Base-by-base conservation (phyloP, 2,113 vertebrate species). In the Heteronetta atricapilla region DNA sequence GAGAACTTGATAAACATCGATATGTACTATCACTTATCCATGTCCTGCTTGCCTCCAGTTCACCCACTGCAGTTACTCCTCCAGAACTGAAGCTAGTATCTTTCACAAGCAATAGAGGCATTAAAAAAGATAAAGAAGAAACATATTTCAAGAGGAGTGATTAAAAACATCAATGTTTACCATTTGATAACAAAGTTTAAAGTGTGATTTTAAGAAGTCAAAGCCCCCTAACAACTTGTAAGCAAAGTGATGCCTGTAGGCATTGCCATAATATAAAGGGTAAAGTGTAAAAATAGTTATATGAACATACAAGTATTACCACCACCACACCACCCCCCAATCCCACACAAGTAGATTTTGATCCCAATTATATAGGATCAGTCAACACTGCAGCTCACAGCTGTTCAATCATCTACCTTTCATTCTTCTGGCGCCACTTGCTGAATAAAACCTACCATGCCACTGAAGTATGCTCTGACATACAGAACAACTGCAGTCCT, bases 381-480 rank as follows among this genome's bases (percentile, higher is more conserved):
- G 46, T 33, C 60, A 91, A 34, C 25, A 14, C 29, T 76, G 74
- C 48, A 78, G 33, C 23, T 90, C 66, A 68, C 67, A 67, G 21
- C 8, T 63, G 73, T 81, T 95, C 55, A 92, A 4, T 13, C 19
- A n/a, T 68, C 28, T 53, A 36, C 55, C 33, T 88, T 93, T 67
- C 36, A 80, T 63, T 70, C 55, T 81, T 77, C 81, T 82, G 70
- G 63, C 8, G 2, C 22, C 58, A 68, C 66, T 66, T 74, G 72
- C 63, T 82, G 78, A 80, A 79, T 79, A 95, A 95, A 90, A 62
- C 17, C 64, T 56, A 86, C 36, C 59, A 36, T 9, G 17, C 19
- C 62, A 72, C 46, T 34, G 28, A 58, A 56, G 38, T 6, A 18
- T 10, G 17, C 50, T 82, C 52, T 48, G 34, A 77, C 48, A 58